phyloP scores from a whole-genome alignment of 2,888 invertebrate genomes.

The Acrocyrtus sp. region DNA sequence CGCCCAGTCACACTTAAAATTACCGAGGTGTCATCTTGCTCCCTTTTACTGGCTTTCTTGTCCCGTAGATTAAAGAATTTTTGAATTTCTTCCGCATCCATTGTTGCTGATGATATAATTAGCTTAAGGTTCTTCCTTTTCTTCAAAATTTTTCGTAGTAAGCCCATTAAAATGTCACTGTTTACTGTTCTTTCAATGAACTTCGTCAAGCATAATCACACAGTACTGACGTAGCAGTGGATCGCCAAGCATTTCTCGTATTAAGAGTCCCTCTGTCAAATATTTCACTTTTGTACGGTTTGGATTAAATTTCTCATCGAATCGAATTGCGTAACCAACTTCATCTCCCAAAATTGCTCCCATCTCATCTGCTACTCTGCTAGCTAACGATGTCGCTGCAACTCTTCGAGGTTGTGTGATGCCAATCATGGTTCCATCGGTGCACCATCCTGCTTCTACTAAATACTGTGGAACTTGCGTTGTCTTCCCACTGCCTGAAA shows the following conservation, averaged over 20 bases:
- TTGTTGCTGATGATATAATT: constrained; percentile 59
- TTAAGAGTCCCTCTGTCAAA: constrained; percentile 93
- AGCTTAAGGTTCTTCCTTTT: constrained; percentile 48
- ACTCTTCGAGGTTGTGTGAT: constrained; percentile 43
- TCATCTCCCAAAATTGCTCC: constrained; percentile 67
- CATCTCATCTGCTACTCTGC: constrained; percentile 71
- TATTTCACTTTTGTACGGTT: constrained; percentile 86
- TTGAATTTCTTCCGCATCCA: constrained; percentile 55
- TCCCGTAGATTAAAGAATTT: constrained; percentile 48
- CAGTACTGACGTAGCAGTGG: constrained; percentile 80
- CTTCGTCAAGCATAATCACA: constrained; percentile 90
- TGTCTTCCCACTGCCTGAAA: constrained; percentile 88
- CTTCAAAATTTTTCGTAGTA: constrained; percentile 22
- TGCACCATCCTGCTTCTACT: constrained; percentile 71
- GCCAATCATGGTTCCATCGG: constrained; percentile 21
- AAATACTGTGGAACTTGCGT: constrained; percentile 98
- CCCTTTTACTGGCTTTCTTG: constrained; percentile 64
- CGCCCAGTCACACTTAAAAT: constrained; percentile 91
- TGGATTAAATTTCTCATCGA: constrained; percentile 79
- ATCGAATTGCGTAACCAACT: constrained; percentile 82
- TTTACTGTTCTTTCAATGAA: constrained; percentile 94
- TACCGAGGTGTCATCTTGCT: constrained; percentile 75
- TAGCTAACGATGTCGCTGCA: constrained; percentile 63
- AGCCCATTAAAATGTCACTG: constrained; percentile 91
- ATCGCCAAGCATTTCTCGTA: constrained; percentile 86